Percentiles rank a stretch among this genome's conserved stretches.
phyloP scores from a whole-genome alignment of 2,888 invertebrate genomes.

The Drosophila conformis region DNA sequence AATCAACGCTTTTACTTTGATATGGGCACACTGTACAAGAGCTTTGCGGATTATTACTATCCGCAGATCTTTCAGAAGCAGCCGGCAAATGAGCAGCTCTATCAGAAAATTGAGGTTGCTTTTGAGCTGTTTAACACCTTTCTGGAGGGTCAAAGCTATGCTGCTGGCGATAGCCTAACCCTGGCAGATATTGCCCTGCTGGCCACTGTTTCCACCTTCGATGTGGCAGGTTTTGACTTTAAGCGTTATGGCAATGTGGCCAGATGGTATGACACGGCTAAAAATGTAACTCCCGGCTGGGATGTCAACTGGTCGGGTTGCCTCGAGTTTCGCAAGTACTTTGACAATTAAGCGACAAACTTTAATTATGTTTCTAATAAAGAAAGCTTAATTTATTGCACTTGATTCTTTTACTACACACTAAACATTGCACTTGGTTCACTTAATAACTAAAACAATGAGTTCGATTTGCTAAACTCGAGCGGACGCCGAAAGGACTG shows the following conservation, averaged over 20 bases:
- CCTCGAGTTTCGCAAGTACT: constrained; percentile 86
- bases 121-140: constrained; percentile 89
- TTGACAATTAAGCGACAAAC: constrained; percentile 42
- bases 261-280: constrained; percentile 87
- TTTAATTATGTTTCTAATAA: constrained; percentile 5
- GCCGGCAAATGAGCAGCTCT: constrained; percentile 88
- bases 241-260: constrained; percentile 88
- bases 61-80: constrained; percentile 87
- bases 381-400: constrained; percentile 67
- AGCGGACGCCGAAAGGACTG: constrained; percentile 83
- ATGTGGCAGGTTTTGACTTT: constrained; percentile 88
- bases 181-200: constrained; percentile 91
- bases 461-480: constrained; percentile 82
- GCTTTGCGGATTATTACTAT: constrained; percentile 89
- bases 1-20: constrained; percentile 93
- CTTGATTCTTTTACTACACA: constrained; percentile 61
- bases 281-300: constrained; percentile 87
- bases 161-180: constrained; percentile 90
- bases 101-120: constrained; percentile 89
- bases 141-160: constrained; percentile 89
- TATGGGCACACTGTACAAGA: constrained; percentile 89
- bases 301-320: constrained; percentile 87
- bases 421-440: constrained; percentile 63
- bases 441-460: constrained; percentile 66
- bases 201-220: constrained; percentile 89